Conservation (phyloP, 2,797 vertebrate genomes). For the Lutjanus argentimaculatus region DNA sequence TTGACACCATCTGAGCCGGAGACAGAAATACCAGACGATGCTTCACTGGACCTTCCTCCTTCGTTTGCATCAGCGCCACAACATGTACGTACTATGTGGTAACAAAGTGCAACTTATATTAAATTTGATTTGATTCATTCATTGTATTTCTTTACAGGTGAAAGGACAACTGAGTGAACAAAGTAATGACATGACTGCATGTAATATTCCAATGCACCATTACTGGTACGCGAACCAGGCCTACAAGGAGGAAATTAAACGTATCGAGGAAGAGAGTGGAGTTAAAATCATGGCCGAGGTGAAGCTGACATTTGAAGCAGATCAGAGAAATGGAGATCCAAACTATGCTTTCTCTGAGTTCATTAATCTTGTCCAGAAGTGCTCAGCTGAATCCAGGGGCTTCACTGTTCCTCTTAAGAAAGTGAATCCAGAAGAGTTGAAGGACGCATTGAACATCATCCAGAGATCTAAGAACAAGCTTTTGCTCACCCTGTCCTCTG, state of each 20-base stretch:
- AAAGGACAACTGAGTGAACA: fast-evolving
- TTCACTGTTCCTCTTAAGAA: neutral
- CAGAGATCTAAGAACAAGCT: neutral
- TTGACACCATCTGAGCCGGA: no score
- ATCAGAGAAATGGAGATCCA: neutral
- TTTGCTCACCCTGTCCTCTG: neutral
- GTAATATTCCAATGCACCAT: neutral
- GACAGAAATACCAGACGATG: neutral
- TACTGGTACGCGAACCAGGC: conserved; percentile 70
- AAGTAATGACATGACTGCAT: neutral
- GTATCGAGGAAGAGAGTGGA: conserved; percentile 52
- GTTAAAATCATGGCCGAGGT: conserved; percentile 41
- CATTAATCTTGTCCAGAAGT: conserved; percentile 24
- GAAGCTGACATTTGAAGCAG: conserved; percentile 46
- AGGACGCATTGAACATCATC: neutral
- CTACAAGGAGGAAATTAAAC: conserved; percentile 59
- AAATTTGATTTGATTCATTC: neutral
- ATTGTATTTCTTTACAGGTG: conserved; percentile 14
- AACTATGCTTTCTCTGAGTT: conserved; percentile 46
- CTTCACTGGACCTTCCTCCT: neutral
- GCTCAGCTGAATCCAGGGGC: fast-evolving
- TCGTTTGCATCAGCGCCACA: neutral
- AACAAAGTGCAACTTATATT: neutral
- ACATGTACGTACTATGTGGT: conserved; percentile 44
- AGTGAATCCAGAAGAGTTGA: conserved; percentile 19